Conservation (phyloP, 2,113 vertebrate species). For the Procavia capensis region DNA sequence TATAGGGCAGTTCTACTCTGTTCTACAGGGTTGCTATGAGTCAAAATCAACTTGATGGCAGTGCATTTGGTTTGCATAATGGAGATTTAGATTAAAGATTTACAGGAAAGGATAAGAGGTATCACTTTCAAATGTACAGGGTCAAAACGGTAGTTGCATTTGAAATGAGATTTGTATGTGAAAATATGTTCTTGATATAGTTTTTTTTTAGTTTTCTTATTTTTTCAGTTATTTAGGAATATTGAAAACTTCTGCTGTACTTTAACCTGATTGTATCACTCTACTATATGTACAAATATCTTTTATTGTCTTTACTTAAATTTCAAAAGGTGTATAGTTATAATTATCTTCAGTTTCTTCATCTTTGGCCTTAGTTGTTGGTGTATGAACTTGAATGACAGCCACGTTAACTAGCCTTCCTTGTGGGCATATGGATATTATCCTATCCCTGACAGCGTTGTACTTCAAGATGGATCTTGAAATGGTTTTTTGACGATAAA, state of each 20-base stretch:
- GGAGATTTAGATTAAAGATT: slow-evolving; percentile 37
- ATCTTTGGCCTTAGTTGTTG: too few relatives aligned
- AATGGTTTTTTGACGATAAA: too few relatives aligned
- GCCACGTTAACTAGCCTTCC: too few relatives aligned
- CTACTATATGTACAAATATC: background rate
- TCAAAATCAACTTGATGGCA: too few relatives aligned
- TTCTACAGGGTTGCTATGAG: too few relatives aligned
- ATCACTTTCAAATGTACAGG: slow-evolving; percentile 25
- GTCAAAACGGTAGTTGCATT: background rate
- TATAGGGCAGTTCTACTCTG: too few relatives aligned
- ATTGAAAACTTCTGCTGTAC: background rate
- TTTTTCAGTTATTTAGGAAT: background rate
- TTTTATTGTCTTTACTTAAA: background rate
- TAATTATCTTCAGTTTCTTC: too few relatives aligned
- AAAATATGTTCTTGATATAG: slow-evolving; percentile 8
- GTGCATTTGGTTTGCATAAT: too few relatives aligned
- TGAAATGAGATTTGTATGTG: slow-evolving; percentile 41
- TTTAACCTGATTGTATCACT: background rate
- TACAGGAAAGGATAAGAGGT: background rate
- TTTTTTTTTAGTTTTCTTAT: background rate
- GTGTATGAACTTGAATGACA: too few relatives aligned
- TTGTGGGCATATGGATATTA: too few relatives aligned
- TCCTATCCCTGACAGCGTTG: too few relatives aligned
- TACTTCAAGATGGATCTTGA: too few relatives aligned
- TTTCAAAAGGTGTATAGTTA: background rate